phyloP scores from a whole-genome alignment of 2,113 vertebrate species.

The Spheniscus mendiculus region DNA sequence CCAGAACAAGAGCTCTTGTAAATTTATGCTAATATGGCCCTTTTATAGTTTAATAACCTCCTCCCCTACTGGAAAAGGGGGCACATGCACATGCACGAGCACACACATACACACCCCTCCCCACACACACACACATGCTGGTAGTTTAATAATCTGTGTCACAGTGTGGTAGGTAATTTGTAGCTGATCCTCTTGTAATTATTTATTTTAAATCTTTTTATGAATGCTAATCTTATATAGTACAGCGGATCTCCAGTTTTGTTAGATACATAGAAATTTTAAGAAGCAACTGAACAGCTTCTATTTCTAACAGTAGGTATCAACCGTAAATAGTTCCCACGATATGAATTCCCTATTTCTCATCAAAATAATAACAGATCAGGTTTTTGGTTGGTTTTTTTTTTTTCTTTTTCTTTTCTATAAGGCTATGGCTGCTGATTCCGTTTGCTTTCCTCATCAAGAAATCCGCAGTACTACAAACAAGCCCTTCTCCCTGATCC shows the following conservation, averaged over 20 bases:
- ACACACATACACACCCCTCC: slow-evolving; percentile 7
- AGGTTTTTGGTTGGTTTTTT: accelerated
- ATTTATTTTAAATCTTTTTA: slow-evolving; percentile 90
- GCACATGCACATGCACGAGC: slow-evolving; percentile 8
- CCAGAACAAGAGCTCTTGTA: slow-evolving; percentile 86
- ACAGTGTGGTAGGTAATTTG: slow-evolving; percentile 87
- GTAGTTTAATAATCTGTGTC: slow-evolving; percentile 86
- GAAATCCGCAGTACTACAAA: slow-evolving; percentile 72
- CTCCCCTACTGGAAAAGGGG: slow-evolving; percentile 65
- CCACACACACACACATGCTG: slow-evolving; percentile 3
- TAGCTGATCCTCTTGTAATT: slow-evolving; percentile 90
- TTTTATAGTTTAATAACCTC: slow-evolving; percentile 88
- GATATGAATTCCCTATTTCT: slow-evolving; percentile 63
- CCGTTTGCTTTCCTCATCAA: slow-evolving; percentile 60
- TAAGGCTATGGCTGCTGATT: slow-evolving; percentile 42
- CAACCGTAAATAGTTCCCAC: not conserved
- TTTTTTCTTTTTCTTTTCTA: not conserved
- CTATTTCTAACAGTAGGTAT: not conserved
- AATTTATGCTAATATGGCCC: slow-evolving; percentile 93
- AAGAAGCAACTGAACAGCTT: not conserved
- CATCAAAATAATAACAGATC: not conserved
- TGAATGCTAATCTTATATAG: slow-evolving; percentile 81
- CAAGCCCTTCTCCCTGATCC: slow-evolving; percentile 71
- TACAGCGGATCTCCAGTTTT: slow-evolving; percentile 69
- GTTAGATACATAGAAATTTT: slow-evolving; percentile 53